phyloP scores from a whole-genome alignment of 1,140 invertebrate species.

The Chionoecetes opilio region DNA sequence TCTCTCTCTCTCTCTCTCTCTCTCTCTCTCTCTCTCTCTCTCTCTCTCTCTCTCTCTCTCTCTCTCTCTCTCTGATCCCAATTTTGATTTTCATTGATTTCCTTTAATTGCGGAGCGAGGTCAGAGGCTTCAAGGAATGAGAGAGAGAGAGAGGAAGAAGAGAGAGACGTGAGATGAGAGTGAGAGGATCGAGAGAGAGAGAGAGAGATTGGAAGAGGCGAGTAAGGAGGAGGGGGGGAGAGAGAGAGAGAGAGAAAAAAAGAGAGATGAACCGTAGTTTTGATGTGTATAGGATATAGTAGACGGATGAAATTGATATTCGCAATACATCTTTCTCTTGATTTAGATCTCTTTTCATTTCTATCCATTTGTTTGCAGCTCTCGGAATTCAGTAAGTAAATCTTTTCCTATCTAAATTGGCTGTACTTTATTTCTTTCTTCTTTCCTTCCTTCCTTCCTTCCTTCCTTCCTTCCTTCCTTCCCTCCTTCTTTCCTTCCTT shows the following conservation, averaged over 20 bases:
- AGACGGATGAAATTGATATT: background rate
- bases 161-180: background rate
- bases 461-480: background rate
- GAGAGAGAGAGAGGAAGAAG: constrained; percentile 16
- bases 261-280: background rate
- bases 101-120: constrained; percentile 7
- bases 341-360: constrained; percentile 3
- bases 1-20: too few species aligned
- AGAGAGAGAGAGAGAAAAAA: constrained; percentile 6
- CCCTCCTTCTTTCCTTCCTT: background rate
- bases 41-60: background rate
- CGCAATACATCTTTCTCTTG: background rate
- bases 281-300: too few species aligned
- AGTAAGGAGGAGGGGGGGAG: background rate
- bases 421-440: too few species aligned
- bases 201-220: background rate
- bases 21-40: background rate
- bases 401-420: too few species aligned
- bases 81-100: constrained; percentile 31
- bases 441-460: background rate
- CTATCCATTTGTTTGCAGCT: background rate
- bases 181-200: background rate
- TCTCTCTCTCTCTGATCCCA: background rate
- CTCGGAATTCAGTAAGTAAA: too few species aligned
- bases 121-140: background rate